phyloP scores from a whole-genome alignment of 2,113 vertebrate species.

The Eretmochelys imbricata region DNA sequence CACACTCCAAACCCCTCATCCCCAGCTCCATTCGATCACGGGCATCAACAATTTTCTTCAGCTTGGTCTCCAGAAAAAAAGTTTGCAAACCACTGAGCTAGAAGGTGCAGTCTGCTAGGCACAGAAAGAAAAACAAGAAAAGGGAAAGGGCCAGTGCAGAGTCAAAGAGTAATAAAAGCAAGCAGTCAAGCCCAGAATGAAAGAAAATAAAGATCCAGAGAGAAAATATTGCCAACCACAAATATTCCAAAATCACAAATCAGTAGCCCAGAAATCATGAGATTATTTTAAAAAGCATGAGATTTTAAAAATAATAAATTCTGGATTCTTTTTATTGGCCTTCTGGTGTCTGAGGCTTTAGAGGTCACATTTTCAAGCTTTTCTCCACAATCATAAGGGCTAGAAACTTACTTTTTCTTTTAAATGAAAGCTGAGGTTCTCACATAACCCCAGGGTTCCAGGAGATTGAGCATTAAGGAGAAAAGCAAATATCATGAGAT shows the following conservation, averaged over 20 bases:
- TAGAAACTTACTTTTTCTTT: background rate
- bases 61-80: too few relatives aligned
- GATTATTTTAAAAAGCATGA: background rate
- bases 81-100: background rate
- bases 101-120: background rate
- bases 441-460: background rate
- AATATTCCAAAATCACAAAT: background rate
- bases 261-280: constrained; percentile 1
- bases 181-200: rapidly evolving
- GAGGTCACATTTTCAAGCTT: background rate
- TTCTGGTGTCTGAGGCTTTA: background rate
- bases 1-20: too few relatives aligned
- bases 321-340: background rate
- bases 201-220: background rate
- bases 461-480: background rate
- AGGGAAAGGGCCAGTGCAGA: background rate
- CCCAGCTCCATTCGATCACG: too few relatives aligned
- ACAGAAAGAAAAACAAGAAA: background rate
- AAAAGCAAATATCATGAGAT: constrained; percentile 12
- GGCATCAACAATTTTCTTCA: too few relatives aligned
- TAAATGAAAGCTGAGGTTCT: background rate
- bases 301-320: constrained; percentile 4
- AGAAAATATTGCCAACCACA: background rate
- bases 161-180: background rate
- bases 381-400: background rate